These are phyloP conservation scores for Nyleta sp. DNA, from an alignment of 2,888 invertebrate species.

Conservation along the genomic window DNA sequence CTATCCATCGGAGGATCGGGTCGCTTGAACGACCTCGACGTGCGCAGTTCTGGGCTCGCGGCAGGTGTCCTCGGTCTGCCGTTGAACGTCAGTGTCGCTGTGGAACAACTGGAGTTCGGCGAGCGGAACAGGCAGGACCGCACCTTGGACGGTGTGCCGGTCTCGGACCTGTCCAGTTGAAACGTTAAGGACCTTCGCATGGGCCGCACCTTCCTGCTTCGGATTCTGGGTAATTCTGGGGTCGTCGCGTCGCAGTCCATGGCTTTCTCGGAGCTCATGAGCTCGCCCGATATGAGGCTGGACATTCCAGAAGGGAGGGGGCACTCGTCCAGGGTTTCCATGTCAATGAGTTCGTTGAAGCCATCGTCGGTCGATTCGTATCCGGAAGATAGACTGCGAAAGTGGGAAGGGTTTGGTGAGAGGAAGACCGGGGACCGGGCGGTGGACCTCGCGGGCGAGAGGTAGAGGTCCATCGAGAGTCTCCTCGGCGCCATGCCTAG, in stretches of 20 bases:
- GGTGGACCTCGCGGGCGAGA: conserved; percentile 81
- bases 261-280: conserved; percentile 72
- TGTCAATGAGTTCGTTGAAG: conserved; percentile 86
- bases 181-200: conserved; percentile 74
- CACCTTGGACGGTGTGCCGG: too few relatives aligned
- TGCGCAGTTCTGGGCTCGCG: conserved; percentile 61
- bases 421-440: conserved; percentile 67
- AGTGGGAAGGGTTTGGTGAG: conserved; percentile 74
- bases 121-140: conserved; percentile 83
- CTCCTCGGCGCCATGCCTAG: conserved; percentile 80
- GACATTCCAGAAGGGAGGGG: conserved; percentile 85
- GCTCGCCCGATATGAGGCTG: conserved; percentile 85
- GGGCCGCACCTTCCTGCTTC: conserved; percentile 31
- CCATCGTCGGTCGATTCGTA: conserved; percentile 87
- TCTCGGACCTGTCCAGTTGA: too few relatives aligned
- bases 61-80: conserved; percentile 63
- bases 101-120: conserved; percentile 74
- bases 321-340: conserved; percentile 83
- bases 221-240: conserved; percentile 80
- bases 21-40: conserved; percentile 85
- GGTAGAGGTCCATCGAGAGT: conserved; percentile 73
- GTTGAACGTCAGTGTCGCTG: conserved; percentile 71
- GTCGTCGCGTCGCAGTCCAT: conserved; percentile 78
- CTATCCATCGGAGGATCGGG: conserved; percentile 86
- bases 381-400: conserved; percentile 84